Conservation (phyloP, 2,113 vertebrate genomes). For the Microtus richardsoni region DNA sequence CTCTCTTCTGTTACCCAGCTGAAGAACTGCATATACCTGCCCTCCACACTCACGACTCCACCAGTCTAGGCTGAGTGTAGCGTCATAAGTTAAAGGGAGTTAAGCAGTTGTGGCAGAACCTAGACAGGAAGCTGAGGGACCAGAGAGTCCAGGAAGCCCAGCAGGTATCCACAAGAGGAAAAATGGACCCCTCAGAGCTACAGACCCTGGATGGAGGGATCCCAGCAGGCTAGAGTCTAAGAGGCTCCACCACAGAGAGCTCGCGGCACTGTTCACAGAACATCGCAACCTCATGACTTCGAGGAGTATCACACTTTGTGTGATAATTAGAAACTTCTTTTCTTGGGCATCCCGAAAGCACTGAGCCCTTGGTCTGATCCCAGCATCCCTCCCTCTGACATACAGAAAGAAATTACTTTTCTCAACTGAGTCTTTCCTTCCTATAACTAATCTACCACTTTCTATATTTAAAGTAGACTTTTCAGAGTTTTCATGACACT, state of each 20-base stretch:
- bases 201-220: background rate
- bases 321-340: constrained; percentile 5
- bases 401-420: constrained; percentile 1
- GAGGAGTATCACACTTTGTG: background rate
- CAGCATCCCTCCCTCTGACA: background rate
- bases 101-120: background rate
- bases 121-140: too few relatives aligned
- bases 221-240: background rate
- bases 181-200: background rate
- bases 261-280: background rate
- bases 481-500: constrained; percentile 37
- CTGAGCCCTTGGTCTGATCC: background rate
- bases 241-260: background rate
- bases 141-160: background rate
- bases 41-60: background rate
- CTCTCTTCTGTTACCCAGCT: background rate
- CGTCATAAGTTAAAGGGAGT: background rate
- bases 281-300: background rate
- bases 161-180: background rate
- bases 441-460: constrained; percentile 17
- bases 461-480: constrained; percentile 37
- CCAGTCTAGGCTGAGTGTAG: background rate
- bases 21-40: background rate
- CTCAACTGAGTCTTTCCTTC: constrained; percentile 4
- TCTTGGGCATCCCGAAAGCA: background rate